Percentiles rank a stretch among this genome's conserved stretches.
phyloP scores from a whole-genome alignment of 2,113 vertebrate species.

The Paracanthobrama guichenoti region DNA sequence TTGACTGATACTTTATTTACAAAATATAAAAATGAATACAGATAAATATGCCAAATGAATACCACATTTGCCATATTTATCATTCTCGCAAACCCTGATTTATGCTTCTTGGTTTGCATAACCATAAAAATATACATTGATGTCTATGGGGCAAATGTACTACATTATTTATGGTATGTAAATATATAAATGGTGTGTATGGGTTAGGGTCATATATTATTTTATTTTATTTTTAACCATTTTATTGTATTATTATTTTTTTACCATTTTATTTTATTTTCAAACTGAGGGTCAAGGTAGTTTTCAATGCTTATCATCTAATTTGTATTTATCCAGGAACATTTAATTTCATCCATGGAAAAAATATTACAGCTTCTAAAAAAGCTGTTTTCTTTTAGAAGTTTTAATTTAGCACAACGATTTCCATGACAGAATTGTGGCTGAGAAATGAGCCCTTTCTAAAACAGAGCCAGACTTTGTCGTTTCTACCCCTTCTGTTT shows the following conservation, averaged over 20 bases:
- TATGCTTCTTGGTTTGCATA: not conserved
- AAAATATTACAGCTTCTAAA: too few relatives aligned
- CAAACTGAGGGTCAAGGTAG: not conserved
- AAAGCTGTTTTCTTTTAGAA: not conserved
- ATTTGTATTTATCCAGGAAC: not conserved
- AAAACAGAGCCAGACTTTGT: not conserved
- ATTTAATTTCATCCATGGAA: not conserved
- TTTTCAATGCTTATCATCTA: not conserved
- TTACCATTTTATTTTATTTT: not conserved
- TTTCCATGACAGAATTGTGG: not conserved
- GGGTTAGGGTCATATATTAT: too few relatives aligned
- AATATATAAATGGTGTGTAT: too few relatives aligned
- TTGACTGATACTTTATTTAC: not conserved
- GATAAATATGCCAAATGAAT: not conserved
- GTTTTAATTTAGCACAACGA: not conserved
- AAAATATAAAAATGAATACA: not conserved
- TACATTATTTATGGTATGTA: not conserved
- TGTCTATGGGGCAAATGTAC: not conserved
- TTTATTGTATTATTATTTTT: not conserved
- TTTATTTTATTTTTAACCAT: not conserved
- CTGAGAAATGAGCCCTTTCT: not conserved
- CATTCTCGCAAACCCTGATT: not conserved
- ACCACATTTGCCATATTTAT: not conserved
- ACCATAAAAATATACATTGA: not conserved
- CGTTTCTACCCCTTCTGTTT: slow-evolving; percentile 22